Evolutionary conservation across 2,113 vertebrate species (phyloP).

Genomic region (Enhydra lutris): DNA sequence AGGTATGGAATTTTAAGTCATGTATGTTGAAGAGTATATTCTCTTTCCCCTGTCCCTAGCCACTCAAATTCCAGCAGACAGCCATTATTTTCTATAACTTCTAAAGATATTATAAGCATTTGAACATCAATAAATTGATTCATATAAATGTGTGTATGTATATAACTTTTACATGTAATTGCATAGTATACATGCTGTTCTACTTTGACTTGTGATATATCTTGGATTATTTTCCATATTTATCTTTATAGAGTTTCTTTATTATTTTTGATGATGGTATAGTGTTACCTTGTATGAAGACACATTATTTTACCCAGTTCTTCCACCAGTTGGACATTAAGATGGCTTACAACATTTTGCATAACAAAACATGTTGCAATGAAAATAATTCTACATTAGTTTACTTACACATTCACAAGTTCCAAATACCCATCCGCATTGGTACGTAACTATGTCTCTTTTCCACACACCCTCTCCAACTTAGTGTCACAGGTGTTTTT

Average conservation of each 20-base stretch:
- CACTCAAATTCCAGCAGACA: background rate
- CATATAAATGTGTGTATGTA: background rate
- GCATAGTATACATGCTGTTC: background rate
- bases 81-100: background rate
- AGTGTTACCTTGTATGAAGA: background rate
- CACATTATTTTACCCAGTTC: background rate
- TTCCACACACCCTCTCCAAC: background rate
- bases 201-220: background rate
- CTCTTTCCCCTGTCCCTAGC: background rate
- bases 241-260: background rate
- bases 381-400: background rate
- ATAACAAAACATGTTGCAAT: background rate
- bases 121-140: background rate
- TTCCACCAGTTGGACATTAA: background rate
- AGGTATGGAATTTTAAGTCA: background rate
- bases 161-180: background rate
- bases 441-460: background rate
- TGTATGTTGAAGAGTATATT: background rate
- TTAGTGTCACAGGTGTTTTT: background rate
- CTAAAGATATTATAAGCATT: background rate
- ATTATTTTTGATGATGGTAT: background rate
- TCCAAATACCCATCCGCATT: background rate
- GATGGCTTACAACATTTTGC: background rate
- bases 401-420: background rate
- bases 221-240: background rate